These are phyloP conservation scores for Trialeurodes vaporariorum DNA, from an alignment of 1,140 invertebrate genomes.

Conservation along the genomic window DNA sequence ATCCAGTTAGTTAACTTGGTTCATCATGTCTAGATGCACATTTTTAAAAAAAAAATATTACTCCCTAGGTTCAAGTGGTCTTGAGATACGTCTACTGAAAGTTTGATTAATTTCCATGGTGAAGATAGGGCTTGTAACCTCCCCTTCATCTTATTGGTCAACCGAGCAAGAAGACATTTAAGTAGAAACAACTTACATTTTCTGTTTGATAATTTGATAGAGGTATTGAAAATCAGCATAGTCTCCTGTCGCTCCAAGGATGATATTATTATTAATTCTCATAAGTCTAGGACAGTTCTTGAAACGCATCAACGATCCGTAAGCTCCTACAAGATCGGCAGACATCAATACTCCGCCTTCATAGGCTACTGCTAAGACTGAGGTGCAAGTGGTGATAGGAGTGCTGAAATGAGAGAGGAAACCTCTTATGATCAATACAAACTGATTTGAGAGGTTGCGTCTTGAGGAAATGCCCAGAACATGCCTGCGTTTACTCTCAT, in stretches of 20 bases:
- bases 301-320: slow-evolving; percentile 81
- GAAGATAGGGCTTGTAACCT: no score
- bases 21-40: no score
- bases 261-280: slow-evolving; percentile 80
- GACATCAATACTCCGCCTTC: slow-evolving; percentile 82
- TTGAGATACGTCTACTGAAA: no score
- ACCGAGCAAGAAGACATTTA: slow-evolving; percentile 11
- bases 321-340: slow-evolving; percentile 82
- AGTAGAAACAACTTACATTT: slow-evolving; percentile 71
- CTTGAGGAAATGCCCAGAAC: no score
- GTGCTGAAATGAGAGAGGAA: slow-evolving; percentile 39
- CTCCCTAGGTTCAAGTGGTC: no score
- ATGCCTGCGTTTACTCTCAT: no score
- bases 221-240: slow-evolving; percentile 93
- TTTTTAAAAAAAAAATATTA: no score
- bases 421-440: no score
- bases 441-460: no score
- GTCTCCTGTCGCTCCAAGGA: slow-evolving; percentile 82
- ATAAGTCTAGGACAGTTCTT: slow-evolving; percentile 68
- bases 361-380: slow-evolving; percentile 76
- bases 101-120: no score
- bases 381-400: slow-evolving; percentile 81
- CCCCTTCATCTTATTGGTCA: slow-evolving; percentile 9
- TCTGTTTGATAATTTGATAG: slow-evolving; percentile 75
- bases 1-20: no score